Base-by-base conservation (phyloP, 1,140 invertebrate species). In the Centruroides vittatus region DNA sequence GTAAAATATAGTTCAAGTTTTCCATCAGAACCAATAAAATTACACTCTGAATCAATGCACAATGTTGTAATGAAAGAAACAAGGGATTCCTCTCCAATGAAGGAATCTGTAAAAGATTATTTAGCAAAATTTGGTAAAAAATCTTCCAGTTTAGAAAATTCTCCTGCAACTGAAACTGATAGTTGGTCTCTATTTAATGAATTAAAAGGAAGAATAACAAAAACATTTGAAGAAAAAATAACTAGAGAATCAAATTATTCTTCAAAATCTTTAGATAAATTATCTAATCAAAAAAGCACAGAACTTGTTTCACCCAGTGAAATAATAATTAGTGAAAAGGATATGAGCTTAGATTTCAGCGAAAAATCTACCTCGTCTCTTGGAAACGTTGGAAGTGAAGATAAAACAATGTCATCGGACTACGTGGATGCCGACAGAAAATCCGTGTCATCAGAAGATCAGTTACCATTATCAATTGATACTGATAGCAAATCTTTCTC, bases 121-220 rank as follows among this genome's bases (percentile, higher is more conserved):
- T 63, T 46, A 52, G 57, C 62, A 23, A 12, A 55, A 35, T 35
- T 63, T 41, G 58, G 58, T 12, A 59, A 54, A 49, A 34, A 55
- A 54, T 47, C 47, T 35, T 47, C 47, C 34, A 60, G 49, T 49
- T 54, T 60, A 35, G 62, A 58, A 62, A 50, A 6, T 9, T 41
- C 59, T 5, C 23, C 54, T 23, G 35, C 56, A 13, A 13, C 50
- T 51, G 50, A 51, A 51, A 34, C 36, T 50, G 61, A 63, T 52
- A 57, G 61, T 23, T 63, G 61, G 61, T 53, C 56, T 56, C 49
- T 62, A 41, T 62, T 58, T 23, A 63, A 63, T 52, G 61, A 63
- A 36, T 35, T 63, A 46, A 63, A 57, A 49, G 62, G 58, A 52
- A 63, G 57, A 52, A 7, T 63, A 3, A 36, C 54, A 1, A 63